A percentile compares a stretch with the other conserved stretches of the same genome.
These are phyloP conservation scores for Sapajus apella DNA, from an alignment of 2,113 vertebrate genomes.

Conservation along the genomic window DNA sequence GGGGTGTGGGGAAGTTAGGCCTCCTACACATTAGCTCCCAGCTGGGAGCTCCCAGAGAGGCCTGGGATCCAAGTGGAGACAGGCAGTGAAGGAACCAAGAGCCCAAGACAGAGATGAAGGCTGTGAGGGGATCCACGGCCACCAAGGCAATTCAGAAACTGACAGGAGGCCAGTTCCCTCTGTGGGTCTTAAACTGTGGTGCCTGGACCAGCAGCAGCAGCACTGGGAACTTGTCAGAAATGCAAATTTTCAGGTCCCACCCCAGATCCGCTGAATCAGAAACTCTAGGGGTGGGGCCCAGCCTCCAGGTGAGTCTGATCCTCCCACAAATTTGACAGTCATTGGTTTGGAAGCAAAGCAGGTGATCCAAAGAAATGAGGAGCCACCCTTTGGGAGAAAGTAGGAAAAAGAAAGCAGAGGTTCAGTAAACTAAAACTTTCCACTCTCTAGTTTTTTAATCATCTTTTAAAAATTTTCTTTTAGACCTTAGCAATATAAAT, in stretches of 20 bases:
- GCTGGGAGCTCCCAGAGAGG: background rate
- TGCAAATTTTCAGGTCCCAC: background rate
- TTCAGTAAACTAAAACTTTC: background rate
- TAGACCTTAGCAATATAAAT: constrained; percentile 4
- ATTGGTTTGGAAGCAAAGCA: background rate
- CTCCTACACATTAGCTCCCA: background rate
- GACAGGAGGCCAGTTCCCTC: background rate
- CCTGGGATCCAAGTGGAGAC: background rate
- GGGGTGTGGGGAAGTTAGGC: background rate
- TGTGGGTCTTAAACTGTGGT: background rate
- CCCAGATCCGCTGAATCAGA: background rate
- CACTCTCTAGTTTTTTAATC: constrained; percentile 3
- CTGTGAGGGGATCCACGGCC: background rate
- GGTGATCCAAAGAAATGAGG: background rate
- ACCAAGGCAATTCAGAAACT: background rate
- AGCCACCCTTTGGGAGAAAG: background rate
- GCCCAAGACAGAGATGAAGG: background rate
- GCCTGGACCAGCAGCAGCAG: background rate
- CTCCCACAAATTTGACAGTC: background rate
- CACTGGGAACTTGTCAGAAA: background rate
- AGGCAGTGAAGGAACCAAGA: background rate
- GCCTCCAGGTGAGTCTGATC: background rate
- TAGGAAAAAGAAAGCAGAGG: background rate
- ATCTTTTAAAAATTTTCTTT: constrained; percentile 31
- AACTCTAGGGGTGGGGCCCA: background rate